These are phyloP conservation scores for Caenorhabditis remanei DNA, from an alignment of 1,140 invertebrate genomes.

Conservation along the genomic window DNA sequence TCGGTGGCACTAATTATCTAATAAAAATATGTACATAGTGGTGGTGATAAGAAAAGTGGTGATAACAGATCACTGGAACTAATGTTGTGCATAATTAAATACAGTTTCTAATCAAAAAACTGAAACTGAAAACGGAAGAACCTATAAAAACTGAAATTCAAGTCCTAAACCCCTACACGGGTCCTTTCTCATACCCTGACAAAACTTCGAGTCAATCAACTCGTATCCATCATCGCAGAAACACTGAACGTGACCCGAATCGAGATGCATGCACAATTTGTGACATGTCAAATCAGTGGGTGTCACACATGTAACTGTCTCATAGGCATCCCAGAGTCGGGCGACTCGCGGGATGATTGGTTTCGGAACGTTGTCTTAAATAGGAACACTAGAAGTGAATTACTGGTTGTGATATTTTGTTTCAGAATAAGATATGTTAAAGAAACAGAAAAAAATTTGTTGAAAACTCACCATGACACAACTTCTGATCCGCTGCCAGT, in stretches of 20 bases:
- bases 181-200: constrained; percentile 11
- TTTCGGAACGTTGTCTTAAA: background rate
- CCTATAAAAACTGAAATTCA: background rate
- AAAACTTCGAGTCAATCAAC: constrained; percentile 34
- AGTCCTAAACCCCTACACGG: background rate
- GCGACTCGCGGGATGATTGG: background rate
- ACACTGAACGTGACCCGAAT: constrained; percentile 55
- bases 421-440: background rate
- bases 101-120: too few relatives aligned
- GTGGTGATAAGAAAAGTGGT: background rate
- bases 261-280: constrained; percentile 62
- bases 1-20: background rate
- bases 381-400: too few relatives aligned
- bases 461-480: constrained; percentile 80
- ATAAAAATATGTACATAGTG: too few relatives aligned
- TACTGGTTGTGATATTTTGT: background rate
- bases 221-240: constrained; percentile 35
- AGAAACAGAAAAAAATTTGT: too few relatives aligned
- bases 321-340: constrained; percentile 28
- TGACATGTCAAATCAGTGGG: constrained; percentile 63
- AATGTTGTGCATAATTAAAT: too few relatives aligned
- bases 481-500: constrained; percentile 79
- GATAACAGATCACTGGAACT: background rate
- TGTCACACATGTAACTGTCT: constrained; percentile 45
- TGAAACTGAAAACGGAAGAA: background rate